A percentile compares a stretch with the other conserved stretches of the same genome.
Conservation (phyloP, 2,888 invertebrate species). For the Himalopsyche kuldschensis region DNA sequence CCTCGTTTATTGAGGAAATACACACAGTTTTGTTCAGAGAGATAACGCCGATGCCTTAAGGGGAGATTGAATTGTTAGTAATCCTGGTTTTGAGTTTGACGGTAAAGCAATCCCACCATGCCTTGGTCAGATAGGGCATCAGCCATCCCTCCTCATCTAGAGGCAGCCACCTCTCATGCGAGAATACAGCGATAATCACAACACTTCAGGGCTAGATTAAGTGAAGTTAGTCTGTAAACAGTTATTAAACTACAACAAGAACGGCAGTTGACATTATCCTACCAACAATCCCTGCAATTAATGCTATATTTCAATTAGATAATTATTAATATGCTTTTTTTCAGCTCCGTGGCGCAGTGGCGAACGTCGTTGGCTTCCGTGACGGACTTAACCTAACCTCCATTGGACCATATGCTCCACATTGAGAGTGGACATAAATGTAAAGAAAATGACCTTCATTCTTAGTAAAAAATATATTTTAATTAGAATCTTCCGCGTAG, state of each 20-base stretch:
- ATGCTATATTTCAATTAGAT: no score
- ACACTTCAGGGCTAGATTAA: not conserved
- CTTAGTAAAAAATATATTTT: no score
- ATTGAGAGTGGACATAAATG: no score
- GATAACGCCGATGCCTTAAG: not conserved
- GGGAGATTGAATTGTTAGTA: slow-evolving; percentile 27
- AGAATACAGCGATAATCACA: slow-evolving; percentile 13
- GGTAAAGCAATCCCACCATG: slow-evolving; percentile 4
- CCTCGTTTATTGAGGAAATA: not conserved
- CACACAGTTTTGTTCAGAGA: not conserved
- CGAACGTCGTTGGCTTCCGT: no score
- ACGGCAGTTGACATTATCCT: no score
- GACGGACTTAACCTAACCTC: no score
- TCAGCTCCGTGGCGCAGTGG: no score
- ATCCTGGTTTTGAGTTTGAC: slow-evolving; percentile 11
- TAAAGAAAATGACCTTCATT: no score
- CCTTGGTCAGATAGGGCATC: slow-evolving; percentile 14
- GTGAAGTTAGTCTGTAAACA: not conserved
- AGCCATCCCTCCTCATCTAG: not conserved
- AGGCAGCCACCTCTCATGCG: not conserved
- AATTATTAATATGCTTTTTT: no score
- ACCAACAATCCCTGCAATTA: no score
- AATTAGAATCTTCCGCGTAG: no score
- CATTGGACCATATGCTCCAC: no score
- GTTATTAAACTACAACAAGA: not conserved